These are phyloP conservation scores for Erynnis tages DNA, from an alignment of 2,888 invertebrate species.

Conservation along the genomic window DNA sequence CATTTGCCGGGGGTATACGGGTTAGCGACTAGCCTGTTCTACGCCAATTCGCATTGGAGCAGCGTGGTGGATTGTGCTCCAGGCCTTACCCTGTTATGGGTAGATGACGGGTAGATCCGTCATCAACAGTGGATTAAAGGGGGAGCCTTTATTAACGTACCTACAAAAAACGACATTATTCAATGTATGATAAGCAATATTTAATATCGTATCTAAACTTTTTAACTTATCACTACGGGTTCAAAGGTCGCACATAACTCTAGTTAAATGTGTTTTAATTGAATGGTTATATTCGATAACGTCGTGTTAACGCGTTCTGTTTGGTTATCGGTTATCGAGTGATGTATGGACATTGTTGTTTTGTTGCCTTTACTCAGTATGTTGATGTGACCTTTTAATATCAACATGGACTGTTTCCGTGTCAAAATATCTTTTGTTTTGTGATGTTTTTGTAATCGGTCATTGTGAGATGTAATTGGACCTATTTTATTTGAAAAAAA, in stretches of 20 bases:
- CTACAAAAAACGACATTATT: too few species aligned
- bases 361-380: conserved; percentile 6
- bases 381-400: conserved; percentile 7
- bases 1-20: too few species aligned
- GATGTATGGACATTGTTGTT: conserved; percentile 28
- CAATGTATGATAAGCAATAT: background rate
- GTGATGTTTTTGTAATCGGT: background rate
- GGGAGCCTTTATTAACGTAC: too few species aligned
- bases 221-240: conserved; percentile 18
- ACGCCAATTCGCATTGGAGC: too few species aligned
- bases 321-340: conserved; percentile 28
- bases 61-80: too few species aligned
- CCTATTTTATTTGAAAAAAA: too few species aligned
- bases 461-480: background rate
- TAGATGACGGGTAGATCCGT: too few species aligned
- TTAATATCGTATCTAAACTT: background rate
- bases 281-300: conserved; percentile 32
- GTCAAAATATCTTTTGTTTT: conserved; percentile 3
- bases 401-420: background rate
- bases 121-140: too few species aligned
- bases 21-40: too few species aligned
- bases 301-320: conserved; percentile 28
- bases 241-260: conserved; percentile 29
- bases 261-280: conserved; percentile 35
- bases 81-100: too few species aligned